These are phyloP conservation scores for Laterallus jamaicensis DNA, from an alignment of 2,113 vertebrate species.

Conservation along the genomic window DNA sequence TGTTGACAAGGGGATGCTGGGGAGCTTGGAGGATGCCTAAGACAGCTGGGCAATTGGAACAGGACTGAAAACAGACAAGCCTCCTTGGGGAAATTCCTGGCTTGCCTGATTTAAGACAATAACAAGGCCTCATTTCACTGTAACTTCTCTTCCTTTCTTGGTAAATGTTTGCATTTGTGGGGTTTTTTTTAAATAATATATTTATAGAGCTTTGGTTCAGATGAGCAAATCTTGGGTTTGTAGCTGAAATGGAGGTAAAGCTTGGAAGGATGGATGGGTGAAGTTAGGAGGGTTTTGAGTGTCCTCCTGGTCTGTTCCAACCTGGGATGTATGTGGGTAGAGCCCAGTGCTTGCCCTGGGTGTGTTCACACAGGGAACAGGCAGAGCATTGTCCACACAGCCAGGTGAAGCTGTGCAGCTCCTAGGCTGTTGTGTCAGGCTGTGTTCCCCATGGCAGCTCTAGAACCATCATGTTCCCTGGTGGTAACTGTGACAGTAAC, in stretches of 20 bases:
- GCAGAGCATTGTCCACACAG: fast-evolving
- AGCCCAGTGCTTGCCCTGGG: background rate
- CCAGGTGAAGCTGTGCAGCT: background rate
- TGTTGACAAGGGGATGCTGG: constrained; percentile 86
- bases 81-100: constrained; percentile 6
- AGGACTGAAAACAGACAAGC: constrained; percentile 49
- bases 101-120: constrained; percentile 42
- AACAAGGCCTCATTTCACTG: constrained; percentile 71
- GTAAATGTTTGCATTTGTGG: constrained; percentile 66
- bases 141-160: constrained; percentile 49
- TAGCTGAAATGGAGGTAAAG: constrained; percentile 37
- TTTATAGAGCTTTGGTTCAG: constrained; percentile 65
- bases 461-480: background rate
- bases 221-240: constrained; percentile 31
- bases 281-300: background rate
- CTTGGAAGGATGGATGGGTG: background rate
- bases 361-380: background rate
- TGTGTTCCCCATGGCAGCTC: background rate
- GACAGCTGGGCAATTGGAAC: background rate
- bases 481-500: background rate
- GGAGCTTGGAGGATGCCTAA: constrained; percentile 71
- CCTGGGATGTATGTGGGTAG: background rate
- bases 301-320: background rate
- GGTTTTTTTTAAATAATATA: constrained; percentile 12
- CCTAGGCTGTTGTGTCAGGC: background rate